Percentiles rank a stretch among this genome's conserved stretches.
Conservation (phyloP, 53 echinoderm and acorn worm genomes). For the Holothuria scabra region DNA sequence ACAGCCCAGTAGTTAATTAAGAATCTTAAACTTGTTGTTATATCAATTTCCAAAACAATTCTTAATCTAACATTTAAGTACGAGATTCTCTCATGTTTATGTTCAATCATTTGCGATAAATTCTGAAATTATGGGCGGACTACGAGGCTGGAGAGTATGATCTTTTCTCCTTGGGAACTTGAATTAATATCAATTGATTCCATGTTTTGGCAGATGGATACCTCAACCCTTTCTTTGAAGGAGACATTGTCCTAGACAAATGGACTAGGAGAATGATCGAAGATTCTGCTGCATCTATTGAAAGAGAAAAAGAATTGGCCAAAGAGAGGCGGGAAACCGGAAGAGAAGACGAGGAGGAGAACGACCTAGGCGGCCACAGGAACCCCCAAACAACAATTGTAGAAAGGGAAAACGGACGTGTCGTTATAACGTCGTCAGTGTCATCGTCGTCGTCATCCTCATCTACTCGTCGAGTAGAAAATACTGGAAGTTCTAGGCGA, state of each 20-base stretch:
- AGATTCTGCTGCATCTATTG: constrained; percentile 4
- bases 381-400: background rate
- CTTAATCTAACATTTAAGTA: too few relatives aligned
- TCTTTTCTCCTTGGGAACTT: background rate
- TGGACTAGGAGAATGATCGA: constrained; percentile 45
- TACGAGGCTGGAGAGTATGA: too few relatives aligned
- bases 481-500: background rate
- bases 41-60: too few relatives aligned
- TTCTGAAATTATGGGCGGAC: background rate
- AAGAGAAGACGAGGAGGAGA: background rate
- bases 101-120: background rate
- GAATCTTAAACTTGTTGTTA: too few relatives aligned
- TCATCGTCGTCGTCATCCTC: too few relatives aligned
- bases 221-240: constrained; percentile 90
- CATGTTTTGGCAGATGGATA: constrained; percentile 52
- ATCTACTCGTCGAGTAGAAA: background rate
- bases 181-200: background rate
- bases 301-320: background rate
- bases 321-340: background rate
- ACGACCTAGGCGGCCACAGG: background rate
- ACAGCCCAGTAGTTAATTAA: too few relatives aligned
- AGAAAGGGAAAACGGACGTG: constrained; percentile 1
- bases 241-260: constrained; percentile 78
- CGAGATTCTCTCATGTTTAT: too few relatives aligned
- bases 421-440: background rate